A percentile compares a stretch with the other conserved stretches of the same genome.
Conservation (phyloP, 2,888 invertebrate genomes). For the Taphrorychus bicolor region DNA sequence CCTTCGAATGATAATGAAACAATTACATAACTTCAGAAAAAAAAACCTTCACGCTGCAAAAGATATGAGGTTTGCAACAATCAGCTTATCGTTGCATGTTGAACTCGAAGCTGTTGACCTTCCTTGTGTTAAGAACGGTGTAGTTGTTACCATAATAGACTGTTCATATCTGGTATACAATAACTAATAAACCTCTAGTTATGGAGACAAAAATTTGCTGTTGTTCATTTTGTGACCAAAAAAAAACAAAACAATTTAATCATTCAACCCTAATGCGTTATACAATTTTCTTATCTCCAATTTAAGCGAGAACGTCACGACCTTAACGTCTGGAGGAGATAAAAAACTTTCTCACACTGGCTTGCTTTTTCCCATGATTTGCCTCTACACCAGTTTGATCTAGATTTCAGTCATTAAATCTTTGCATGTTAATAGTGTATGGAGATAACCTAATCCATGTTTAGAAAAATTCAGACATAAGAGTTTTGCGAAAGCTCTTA, state of each 20-base stretch:
- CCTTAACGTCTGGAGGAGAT: background rate
- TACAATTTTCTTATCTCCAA: background rate
- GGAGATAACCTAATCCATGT: background rate
- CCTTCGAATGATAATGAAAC: too few relatives aligned
- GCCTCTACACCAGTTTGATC: background rate
- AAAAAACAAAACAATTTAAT: too few relatives aligned
- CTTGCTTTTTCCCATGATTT: background rate
- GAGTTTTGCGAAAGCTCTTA: background rate
- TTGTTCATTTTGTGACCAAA: too few relatives aligned
- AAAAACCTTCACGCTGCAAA: too few relatives aligned
- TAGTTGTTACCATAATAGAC: background rate
- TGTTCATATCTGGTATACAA: too few relatives aligned
- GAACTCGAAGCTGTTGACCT: background rate
- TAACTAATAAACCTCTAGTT: too few relatives aligned
- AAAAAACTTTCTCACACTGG: constrained; percentile 6
- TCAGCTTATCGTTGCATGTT: background rate
- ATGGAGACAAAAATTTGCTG: too few relatives aligned
- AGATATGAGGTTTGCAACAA: background rate
- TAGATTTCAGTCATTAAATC: background rate
- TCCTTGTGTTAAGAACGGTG: background rate
- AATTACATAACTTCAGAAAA: too few relatives aligned
- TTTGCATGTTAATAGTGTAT: background rate
- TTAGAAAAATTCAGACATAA: background rate
- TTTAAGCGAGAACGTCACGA: background rate
- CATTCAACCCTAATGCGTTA: too few relatives aligned